Evolutionary conservation across 2,888 invertebrate species (phyloP).

Genomic region (Euplexia lucipara): DNA sequence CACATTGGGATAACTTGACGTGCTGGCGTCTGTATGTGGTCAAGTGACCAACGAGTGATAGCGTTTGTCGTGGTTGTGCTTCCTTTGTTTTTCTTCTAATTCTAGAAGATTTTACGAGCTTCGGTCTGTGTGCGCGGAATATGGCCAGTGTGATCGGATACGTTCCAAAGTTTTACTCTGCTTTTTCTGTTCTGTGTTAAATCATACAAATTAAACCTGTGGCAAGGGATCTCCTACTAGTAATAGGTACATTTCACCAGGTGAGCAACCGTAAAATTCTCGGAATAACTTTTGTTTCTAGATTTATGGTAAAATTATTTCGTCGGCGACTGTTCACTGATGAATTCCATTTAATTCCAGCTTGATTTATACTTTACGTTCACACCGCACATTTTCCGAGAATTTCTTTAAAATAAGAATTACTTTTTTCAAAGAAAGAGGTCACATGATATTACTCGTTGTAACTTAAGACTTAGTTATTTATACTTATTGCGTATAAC

Average conservation of each 20-base stretch:
- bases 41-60: too few species aligned
- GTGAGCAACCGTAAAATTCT: constrained; percentile 10
- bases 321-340: constrained; percentile 25
- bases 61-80: too few species aligned
- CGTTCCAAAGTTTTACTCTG: too few species aligned
- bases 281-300: constrained; percentile 26
- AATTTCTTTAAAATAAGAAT: constrained; percentile 45
- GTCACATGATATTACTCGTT: constrained; percentile 9
- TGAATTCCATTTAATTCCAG: constrained; percentile 39
- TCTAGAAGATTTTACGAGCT: too few species aligned
- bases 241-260: not conserved
- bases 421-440: constrained; percentile 25
- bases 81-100: too few species aligned
- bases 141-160: too few species aligned
- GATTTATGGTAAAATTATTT: constrained; percentile 52
- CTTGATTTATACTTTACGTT: constrained; percentile 43
- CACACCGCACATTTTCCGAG: constrained; percentile 39
- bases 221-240: not conserved
- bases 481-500: not conserved
- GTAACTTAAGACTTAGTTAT: constrained; percentile 41
- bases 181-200: not conserved
- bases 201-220: not conserved
- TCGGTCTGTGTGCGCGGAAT: too few species aligned
- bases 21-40: too few species aligned
- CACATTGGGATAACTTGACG: too few species aligned